phyloP scores from a whole-genome alignment of 2,113 vertebrate species.

The Psammodynastes pulverulentus region DNA sequence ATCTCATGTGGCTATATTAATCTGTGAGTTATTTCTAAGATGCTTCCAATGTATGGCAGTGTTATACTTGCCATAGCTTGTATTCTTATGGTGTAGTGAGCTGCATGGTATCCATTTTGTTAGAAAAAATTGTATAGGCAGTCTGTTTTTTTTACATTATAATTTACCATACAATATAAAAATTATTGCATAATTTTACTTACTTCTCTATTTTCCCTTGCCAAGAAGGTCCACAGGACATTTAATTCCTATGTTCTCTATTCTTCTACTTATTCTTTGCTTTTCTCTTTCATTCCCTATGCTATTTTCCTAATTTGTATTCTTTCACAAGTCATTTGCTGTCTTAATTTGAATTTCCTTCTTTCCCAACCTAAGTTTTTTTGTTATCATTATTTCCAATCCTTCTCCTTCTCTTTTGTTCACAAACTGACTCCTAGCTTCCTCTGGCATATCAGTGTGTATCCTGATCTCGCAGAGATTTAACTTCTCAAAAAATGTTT shows the following conservation, averaged over 20 bases:
- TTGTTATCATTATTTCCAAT: constrained; percentile 41
- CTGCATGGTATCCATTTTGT: background rate
- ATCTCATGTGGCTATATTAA: background rate
- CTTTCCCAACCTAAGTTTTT: constrained; percentile 12
- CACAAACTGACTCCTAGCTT: constrained; percentile 62
- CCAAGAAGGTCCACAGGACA: background rate
- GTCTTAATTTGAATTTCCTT: constrained; percentile 31
- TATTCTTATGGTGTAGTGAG: background rate
- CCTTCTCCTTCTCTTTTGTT: constrained; percentile 47
- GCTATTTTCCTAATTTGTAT: background rate
- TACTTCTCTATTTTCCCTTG: background rate
- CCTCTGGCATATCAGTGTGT: constrained; percentile 63
- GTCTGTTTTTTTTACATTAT: background rate
- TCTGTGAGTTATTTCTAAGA: background rate
- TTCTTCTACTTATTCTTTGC: background rate
- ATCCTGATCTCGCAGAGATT: constrained; percentile 59
- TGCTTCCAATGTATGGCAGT: background rate
- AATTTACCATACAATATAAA: background rate
- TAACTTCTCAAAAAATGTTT: constrained; percentile 58
- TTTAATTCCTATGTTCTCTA: background rate
- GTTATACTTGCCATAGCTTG: background rate
- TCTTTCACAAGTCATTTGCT: background rate
- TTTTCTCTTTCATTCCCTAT: background rate
- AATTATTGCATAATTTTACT: background rate
- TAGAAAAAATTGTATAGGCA: background rate